Conservation (phyloP, 2,888 invertebrate genomes). For the Glomeris marginata region DNA sequence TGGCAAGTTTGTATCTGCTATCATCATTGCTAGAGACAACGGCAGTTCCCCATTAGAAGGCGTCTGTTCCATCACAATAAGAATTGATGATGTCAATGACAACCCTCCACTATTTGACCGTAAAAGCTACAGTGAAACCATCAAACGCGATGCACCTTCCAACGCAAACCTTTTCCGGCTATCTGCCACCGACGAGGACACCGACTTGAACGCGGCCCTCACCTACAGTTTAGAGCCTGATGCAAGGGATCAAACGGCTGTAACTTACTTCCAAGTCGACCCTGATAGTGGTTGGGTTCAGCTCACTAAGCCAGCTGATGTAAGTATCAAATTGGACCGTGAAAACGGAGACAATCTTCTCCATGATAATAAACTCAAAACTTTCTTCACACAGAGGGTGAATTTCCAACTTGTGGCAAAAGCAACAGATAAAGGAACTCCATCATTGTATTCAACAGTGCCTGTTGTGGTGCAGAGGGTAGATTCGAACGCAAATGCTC, state of each 20-base stretch:
- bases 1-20: constrained; percentile 64
- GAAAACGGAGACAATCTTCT: constrained; percentile 21
- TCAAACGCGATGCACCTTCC: constrained; percentile 60
- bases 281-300: constrained; percentile 68
- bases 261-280: constrained; percentile 64
- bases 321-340: neutral
- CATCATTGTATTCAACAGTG: constrained; percentile 21
- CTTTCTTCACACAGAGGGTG: constrained; percentile 16
- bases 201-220: constrained; percentile 76
- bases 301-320: constrained; percentile 39
- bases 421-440: constrained; percentile 26
- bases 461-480: constrained; percentile 24
- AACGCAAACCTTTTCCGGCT: constrained; percentile 69
- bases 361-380: too few relatives aligned
- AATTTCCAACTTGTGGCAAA: constrained; percentile 20
- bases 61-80: constrained; percentile 82
- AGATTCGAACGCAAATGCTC: constrained; percentile 21
- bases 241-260: constrained; percentile 26
- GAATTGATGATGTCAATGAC: constrained; percentile 84
- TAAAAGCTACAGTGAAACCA: constrained; percentile 46
- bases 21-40: constrained; percentile 83
- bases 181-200: constrained; percentile 82
- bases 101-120: constrained; percentile 60
- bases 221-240: constrained; percentile 42
- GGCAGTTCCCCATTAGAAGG: constrained; percentile 79